Percentiles rank a stretch among this genome's conserved stretches.
These are phyloP conservation scores for Halcyon smyrnensis DNA, from an alignment of 2,797 vertebrate genomes.

Conservation along the genomic window DNA sequence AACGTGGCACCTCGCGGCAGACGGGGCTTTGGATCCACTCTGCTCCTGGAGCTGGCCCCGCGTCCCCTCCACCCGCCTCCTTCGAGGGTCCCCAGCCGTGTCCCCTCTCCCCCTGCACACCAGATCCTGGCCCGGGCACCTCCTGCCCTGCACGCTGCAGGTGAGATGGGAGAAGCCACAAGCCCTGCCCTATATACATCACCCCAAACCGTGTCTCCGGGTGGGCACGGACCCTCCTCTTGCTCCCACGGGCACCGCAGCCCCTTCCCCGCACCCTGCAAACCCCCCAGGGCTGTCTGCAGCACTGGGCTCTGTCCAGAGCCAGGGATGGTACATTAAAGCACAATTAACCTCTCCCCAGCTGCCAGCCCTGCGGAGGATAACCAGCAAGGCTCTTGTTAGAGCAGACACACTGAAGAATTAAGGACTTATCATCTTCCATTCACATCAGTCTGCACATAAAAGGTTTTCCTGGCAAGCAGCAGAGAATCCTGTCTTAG, in stretches of 20 bases:
- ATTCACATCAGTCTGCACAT: constrained; percentile 11
- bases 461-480: constrained; percentile 40
- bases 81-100: rapidly evolving
- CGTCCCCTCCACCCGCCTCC: neutral
- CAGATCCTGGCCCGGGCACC: neutral
- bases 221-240: neutral
- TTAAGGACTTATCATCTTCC: constrained; percentile 37
- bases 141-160: rapidly evolving
- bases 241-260: neutral
- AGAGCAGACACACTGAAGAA: neutral
- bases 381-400: constrained; percentile 24
- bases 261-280: neutral
- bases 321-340: neutral
- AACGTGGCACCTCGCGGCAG: neutral
- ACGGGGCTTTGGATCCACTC: rapidly evolving
- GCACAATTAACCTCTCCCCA: constrained; percentile 9
- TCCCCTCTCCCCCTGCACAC: rapidly evolving
- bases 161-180: neutral
- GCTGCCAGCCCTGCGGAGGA: constrained; percentile 29
- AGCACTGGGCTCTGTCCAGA: neutral
- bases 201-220: neutral
- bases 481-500: neutral
- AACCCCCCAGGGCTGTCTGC: neutral
- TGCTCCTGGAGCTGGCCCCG: neutral
- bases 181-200: neutral